phyloP scores from a whole-genome alignment of 2,797 vertebrate genomes.

The Etheostoma perlongum region DNA sequence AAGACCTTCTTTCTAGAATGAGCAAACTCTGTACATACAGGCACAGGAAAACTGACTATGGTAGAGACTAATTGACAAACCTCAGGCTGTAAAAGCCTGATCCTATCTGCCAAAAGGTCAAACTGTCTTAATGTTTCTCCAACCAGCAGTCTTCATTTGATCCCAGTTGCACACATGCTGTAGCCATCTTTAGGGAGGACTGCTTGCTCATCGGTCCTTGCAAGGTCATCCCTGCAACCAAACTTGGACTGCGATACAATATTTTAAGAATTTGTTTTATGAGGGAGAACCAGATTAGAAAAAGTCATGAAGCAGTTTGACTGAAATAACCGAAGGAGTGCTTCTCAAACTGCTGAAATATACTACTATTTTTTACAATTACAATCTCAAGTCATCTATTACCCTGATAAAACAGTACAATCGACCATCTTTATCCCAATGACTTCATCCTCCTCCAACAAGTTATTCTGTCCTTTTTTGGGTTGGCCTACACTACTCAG shows the following conservation, averaged over 20 bases:
- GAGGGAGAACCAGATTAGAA: conserved; percentile 14
- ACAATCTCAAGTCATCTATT: conserved; percentile 7
- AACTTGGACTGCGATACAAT: conserved; percentile 2
- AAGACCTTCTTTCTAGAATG: conserved; percentile 45
- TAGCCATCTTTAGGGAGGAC: not conserved
- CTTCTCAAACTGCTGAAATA: not conserved
- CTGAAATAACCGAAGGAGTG: not conserved
- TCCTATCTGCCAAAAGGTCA: conserved; percentile 16
- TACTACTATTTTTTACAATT: not conserved
- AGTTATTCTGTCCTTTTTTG: conserved; percentile 33
- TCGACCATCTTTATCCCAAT: not conserved
- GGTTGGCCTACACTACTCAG: conserved; percentile 20
- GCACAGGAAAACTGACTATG: conserved; percentile 10
- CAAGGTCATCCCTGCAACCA: conserved; percentile 12
- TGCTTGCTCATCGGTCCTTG: conserved; percentile 7
- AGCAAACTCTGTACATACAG: conserved; percentile 26
- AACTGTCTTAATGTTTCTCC: not conserved
- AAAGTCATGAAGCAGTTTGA: not conserved
- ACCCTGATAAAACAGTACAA: conserved; percentile 11
- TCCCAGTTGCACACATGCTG: not conserved
- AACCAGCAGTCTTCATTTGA: conserved; percentile 3
- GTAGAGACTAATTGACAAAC: conserved; percentile 9
- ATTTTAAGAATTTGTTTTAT: conserved; percentile 36
- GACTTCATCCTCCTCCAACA: conserved; percentile 46
- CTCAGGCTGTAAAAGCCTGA: not conserved